Conservation (phyloP, 2,113 vertebrate genomes). For the Lipophrys pholis region DNA sequence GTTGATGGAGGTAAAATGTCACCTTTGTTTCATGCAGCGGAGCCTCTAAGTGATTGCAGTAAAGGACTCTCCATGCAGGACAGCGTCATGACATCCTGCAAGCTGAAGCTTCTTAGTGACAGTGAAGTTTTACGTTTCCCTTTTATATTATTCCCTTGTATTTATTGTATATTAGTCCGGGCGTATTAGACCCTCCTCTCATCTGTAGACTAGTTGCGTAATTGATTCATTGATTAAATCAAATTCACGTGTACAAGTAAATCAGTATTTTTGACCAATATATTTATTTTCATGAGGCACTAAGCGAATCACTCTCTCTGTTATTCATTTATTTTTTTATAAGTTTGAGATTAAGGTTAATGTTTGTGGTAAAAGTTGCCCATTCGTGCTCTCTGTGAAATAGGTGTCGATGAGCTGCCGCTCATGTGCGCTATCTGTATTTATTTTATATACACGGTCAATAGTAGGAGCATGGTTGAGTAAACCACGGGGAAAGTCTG, state of each 20-base stretch:
- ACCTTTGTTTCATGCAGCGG: conserved; percentile 14
- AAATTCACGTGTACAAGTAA: background rate
- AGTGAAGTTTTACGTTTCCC: background rate
- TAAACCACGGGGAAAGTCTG: too few relatives aligned
- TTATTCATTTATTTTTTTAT: too few relatives aligned
- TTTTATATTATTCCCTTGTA: background rate
- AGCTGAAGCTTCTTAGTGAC: background rate
- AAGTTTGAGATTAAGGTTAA: background rate
- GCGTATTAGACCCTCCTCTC: background rate
- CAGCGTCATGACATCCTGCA: background rate
- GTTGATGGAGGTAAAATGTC: conserved; percentile 16
- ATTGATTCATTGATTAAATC: background rate
- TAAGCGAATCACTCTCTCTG: background rate
- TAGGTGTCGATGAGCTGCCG: background rate
- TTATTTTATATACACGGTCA: conserved; percentile 1
- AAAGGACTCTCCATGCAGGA: background rate
- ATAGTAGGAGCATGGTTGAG: background rate
- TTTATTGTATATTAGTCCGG: background rate
- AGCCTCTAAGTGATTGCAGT: background rate
- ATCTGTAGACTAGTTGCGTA: background rate
- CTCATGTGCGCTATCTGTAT: background rate
- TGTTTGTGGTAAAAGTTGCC: background rate
- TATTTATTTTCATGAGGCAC: background rate
- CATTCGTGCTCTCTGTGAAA: conserved; percentile 5
- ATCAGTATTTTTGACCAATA: background rate